Percentiles rank a stretch among this genome's conserved stretches.
phyloP scores from a whole-genome alignment of 2,797 vertebrate species.

The Synanceia verrucosa region DNA sequence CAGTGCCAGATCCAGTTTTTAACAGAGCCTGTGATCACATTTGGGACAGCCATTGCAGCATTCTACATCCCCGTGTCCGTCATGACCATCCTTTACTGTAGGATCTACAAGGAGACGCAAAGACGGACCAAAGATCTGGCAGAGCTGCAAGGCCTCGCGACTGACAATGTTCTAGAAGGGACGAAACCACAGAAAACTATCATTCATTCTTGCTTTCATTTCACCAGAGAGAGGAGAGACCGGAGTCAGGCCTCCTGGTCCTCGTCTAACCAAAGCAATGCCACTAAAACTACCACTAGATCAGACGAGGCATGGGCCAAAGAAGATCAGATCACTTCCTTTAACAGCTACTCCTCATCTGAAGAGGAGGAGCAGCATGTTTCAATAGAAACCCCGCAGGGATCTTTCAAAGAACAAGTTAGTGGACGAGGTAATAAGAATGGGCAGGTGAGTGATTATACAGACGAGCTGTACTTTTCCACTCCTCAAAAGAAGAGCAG shows the following conservation, averaged over 20 bases:
- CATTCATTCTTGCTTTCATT: slow-evolving; percentile 91
- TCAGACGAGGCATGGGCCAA: slow-evolving; percentile 86
- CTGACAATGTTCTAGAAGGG: slow-evolving; percentile 79
- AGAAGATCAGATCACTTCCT: slow-evolving; percentile 87
- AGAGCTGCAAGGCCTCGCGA: slow-evolving; percentile 92
- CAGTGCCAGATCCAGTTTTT: slow-evolving; percentile 98
- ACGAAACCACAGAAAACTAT: slow-evolving; percentile 86
- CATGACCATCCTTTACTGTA: slow-evolving; percentile 97
- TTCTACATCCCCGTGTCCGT: slow-evolving; percentile 98
- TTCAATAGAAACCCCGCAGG: slow-evolving; percentile 85
- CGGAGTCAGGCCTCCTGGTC: slow-evolving; percentile 94
- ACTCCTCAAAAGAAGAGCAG: slow-evolving; percentile 86
- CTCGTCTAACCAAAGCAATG: slow-evolving; percentile 91
- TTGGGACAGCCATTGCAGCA: slow-evolving; percentile 96
- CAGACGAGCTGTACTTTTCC: slow-evolving; percentile 85
- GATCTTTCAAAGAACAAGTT: slow-evolving; percentile 85
- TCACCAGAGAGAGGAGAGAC: slow-evolving; percentile 85
- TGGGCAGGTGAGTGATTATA: slow-evolving; percentile 77
- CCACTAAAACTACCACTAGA: slow-evolving; percentile 84
- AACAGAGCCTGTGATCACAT: slow-evolving; percentile 95
- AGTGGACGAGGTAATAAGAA: slow-evolving; percentile 76
- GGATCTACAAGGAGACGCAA: slow-evolving; percentile 98
- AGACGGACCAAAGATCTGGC: slow-evolving; percentile 96
- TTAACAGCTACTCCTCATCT: slow-evolving; percentile 93
- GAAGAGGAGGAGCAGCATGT: slow-evolving; percentile 89